Evolutionary conservation across 2,797 vertebrate genomes (phyloP), one percentile per base, ranked within the genome.

Genomic region (Bucorvus abyssinicus): DNA sequence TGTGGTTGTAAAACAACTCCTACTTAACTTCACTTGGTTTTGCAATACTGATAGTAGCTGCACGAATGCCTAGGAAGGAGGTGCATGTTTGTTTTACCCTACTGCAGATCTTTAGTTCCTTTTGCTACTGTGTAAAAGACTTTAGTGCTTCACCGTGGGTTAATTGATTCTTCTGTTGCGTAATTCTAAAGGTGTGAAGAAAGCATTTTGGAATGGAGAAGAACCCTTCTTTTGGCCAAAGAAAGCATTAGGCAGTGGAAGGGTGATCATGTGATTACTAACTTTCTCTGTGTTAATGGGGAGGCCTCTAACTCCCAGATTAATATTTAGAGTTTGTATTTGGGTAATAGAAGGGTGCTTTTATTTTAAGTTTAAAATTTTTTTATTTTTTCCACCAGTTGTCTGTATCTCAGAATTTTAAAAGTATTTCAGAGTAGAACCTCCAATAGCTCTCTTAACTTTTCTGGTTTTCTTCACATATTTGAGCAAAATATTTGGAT

Each of bases 31-130:
- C 20, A 7, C 32, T 77, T 63, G 52, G 32, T 23, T 84, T 87
- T 69, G 30, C 34, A 26, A 45, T 74, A 30, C 29, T 53, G 36
- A 11, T 4, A 32, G 59, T 44, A 65, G 57, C 16, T 61, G 42
- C 8, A 5, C 0, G 1, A 64, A 1, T 4, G 15, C 32, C 7
- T 57, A 3, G n/a, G 69, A 60, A 60, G 26, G 32, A 73, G 26
- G 14, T 55, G 5, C 2, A 0, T 29, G 6, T 45, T 19, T 56
- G 2, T 63, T 24, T 67, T 27, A 32, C 18, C 7, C 30, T 40
- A 3, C 24, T 69, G 38, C 24, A 42, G 7, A 17, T 55, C 56
- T 80, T 16, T 9, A 57, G 34, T 56, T 84, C 15, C 14, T 87
- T 79, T 80, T 74, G 27, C 42, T 87, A 2, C 12, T 18, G 27